phyloP scores from a whole-genome alignment of 1,140 invertebrate species.

The Camponotus vicinus region DNA sequence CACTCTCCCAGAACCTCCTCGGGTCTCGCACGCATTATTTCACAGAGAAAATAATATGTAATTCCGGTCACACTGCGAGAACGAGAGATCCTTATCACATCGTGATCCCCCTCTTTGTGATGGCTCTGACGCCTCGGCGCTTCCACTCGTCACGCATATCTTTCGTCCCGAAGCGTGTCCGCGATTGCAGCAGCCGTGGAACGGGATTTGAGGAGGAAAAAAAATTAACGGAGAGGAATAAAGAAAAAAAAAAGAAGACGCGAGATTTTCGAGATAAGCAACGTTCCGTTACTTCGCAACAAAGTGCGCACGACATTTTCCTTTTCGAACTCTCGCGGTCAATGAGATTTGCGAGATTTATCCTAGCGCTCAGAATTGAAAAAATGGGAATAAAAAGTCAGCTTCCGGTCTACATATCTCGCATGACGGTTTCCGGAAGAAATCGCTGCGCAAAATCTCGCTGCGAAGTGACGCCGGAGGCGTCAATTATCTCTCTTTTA shows the following conservation, averaged over 20 bases:
- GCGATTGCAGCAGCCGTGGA: conserved; percentile 38
- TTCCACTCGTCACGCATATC: conserved; percentile 75
- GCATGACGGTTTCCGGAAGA: neutral
- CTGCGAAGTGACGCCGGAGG: neutral
- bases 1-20: conserved; percentile 77
- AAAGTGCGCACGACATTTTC: neutral
- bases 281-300: neutral
- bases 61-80: conserved; percentile 81
- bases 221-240: neutral
- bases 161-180: conserved; percentile 45
- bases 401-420: too few relatives aligned
- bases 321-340: neutral
- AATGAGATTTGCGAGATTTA: neutral
- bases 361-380: neutral
- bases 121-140: conserved; percentile 75
- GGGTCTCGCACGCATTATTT: conserved; percentile 75
- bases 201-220: conserved; percentile 12
- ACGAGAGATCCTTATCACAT: conserved; percentile 78
- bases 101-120: conserved; percentile 52
- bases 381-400: too few relatives aligned
- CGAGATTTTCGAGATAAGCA: neutral
- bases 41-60: conserved; percentile 78
- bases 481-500: too few relatives aligned
- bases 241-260: neutral
- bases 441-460: neutral